These are phyloP conservation scores for Zaprionus africanus DNA, from an alignment of 1,140 invertebrate species.

Conservation along the genomic window DNA sequence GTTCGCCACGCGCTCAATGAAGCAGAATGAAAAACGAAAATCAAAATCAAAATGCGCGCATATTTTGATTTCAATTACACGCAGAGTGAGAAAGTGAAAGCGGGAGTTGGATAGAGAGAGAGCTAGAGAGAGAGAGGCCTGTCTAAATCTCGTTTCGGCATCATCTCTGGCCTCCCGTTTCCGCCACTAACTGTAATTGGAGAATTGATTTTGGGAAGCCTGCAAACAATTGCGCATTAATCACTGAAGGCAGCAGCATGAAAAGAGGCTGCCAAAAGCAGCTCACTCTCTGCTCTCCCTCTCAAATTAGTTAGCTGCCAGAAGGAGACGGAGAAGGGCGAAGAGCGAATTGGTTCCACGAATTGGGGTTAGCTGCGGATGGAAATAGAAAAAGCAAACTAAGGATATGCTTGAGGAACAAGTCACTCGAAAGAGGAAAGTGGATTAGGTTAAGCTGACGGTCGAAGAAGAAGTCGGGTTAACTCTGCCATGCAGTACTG, in stretches of 20 bases:
- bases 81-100: conserved; percentile 10
- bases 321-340: not conserved
- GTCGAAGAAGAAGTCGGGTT: no score
- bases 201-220: conserved; percentile 63
- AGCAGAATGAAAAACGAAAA: conserved; percentile 30
- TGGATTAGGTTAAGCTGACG: not conserved
- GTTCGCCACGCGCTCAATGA: conserved; percentile 22
- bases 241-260: conserved; percentile 43
- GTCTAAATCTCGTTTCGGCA: not conserved
- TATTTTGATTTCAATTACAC: conserved; percentile 50
- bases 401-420: not conserved
- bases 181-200: conserved; percentile 58
- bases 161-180: not conserved
- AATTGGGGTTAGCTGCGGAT: not conserved
- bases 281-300: not conserved
- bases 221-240: conserved; percentile 79
- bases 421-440: not conserved
- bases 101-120: not conserved
- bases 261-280: conserved; percentile 34
- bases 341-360: not conserved
- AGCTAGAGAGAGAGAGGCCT: not conserved
- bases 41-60: conserved; percentile 26
- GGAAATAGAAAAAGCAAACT: not conserved
- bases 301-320: not conserved
- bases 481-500: not conserved